These are phyloP conservation scores for Phengaris alcon DNA, from an alignment of 2,888 invertebrate genomes.

Conservation along the genomic window DNA sequence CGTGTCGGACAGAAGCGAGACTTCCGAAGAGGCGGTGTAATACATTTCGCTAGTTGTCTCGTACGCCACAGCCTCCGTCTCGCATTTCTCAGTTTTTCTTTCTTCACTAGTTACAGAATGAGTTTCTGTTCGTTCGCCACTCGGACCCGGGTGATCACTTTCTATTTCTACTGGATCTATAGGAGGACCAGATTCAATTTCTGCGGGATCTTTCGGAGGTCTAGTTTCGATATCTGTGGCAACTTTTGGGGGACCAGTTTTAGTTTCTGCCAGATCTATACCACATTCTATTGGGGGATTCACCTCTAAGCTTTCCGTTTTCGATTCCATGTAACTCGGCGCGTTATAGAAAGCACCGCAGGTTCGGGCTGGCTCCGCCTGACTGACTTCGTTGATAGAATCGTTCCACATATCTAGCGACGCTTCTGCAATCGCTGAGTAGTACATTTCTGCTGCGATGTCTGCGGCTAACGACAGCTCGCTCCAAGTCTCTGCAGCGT, in stretches of 20 bases:
- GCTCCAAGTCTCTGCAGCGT: not conserved
- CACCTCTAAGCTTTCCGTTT: conserved; percentile 1
- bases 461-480: not conserved
- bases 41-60: conserved; percentile 65
- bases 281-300: not conserved
- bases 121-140: not conserved
- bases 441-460: conserved; percentile 17
- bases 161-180: conserved; percentile 42
- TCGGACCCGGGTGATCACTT: conserved; percentile 34
- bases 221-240: not conserved
- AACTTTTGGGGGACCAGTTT: not conserved
- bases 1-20: conserved; percentile 57
- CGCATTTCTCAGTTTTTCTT: not conserved
- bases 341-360: not conserved
- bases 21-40: conserved; percentile 68
- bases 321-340: conserved; percentile 4
- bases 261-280: not conserved
- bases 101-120: conserved; percentile 1
- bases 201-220: not conserved
- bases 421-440: conserved; percentile 11
- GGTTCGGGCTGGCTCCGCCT: conserved; percentile 45
- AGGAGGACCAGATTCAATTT: not conserved
- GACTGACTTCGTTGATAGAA: conserved; percentile 34
- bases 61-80: conserved; percentile 40
- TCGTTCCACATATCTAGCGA: not conserved